Evolutionary conservation across 2,113 vertebrate genomes (phyloP).

Genomic region (Pteruthius melanotis): DNA sequence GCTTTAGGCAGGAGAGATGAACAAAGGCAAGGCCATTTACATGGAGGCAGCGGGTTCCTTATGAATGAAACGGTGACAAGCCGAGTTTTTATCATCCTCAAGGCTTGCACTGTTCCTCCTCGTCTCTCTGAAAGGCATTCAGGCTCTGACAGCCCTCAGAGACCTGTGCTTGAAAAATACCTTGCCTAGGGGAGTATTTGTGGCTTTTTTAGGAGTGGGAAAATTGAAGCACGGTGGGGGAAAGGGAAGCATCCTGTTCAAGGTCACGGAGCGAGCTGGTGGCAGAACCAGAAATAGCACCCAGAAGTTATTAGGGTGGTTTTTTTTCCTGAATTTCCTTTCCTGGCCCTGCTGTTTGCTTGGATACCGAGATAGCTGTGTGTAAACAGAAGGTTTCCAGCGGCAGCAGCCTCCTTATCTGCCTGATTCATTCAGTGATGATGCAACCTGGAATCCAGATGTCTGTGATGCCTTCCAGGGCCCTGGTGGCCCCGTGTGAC

Average conservation of each 20-base stretch:
- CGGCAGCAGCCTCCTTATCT: slow-evolving; percentile 35
- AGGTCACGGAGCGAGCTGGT: slow-evolving; percentile 54
- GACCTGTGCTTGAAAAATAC: not conserved
- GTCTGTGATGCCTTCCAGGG: not conserved
- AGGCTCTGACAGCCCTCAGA: not conserved
- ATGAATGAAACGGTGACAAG: not conserved
- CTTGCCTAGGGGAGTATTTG: not conserved
- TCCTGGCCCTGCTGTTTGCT: slow-evolving; percentile 67
- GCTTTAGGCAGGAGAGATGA: not conserved
- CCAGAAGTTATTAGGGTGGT: slow-evolving; percentile 27
- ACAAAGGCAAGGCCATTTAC: slow-evolving; percentile 3
- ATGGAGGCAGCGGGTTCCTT: not conserved
- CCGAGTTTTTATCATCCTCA: not conserved
- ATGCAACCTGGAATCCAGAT: slow-evolving; percentile 6
- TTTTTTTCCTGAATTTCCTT: slow-evolving; percentile 49
- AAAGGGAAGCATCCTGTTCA: slow-evolving; percentile 20
- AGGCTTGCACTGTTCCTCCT: not conserved
- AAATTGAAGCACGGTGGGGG: not conserved
- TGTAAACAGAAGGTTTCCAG: slow-evolving; percentile 69
- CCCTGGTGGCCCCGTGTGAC: not conserved
- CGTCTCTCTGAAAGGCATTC: not conserved
- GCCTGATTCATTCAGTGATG: slow-evolving; percentile 36
- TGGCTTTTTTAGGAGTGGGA: slow-evolving; percentile 22
- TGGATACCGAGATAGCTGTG: slow-evolving; percentile 65
- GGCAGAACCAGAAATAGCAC: slow-evolving; percentile 50